Conservation (phyloP, 2,113 vertebrate species). For the Caranx melampygus region DNA sequence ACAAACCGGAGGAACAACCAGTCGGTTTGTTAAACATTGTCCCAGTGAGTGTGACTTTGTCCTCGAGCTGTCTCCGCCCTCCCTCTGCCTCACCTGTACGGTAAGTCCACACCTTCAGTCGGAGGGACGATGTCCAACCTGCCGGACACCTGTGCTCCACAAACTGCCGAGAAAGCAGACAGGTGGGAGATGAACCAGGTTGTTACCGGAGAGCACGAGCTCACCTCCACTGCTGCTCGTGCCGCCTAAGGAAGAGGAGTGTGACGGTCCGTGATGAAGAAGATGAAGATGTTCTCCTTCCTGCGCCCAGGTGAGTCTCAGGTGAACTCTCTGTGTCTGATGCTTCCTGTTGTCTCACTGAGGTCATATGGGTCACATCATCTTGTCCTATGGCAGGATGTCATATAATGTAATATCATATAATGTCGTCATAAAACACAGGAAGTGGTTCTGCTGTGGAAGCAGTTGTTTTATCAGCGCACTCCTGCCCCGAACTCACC, state of each 20-base stretch:
- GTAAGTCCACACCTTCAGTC: neutral
- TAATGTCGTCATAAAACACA: no score
- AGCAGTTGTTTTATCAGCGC: no score
- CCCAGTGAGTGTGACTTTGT: neutral
- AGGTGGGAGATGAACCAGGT: no score
- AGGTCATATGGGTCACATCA: neutral
- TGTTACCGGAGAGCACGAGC: neutral
- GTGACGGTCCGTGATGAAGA: neutral
- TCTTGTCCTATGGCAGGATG: neutral
- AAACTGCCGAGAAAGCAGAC: neutral
- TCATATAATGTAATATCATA: neutral
- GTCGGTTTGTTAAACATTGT: neutral
- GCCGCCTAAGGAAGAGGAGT: neutral
- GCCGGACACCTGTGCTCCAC: neutral
- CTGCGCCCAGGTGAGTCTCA: constrained; percentile 54
- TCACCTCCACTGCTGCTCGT: no score
- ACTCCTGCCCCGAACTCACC: no score
- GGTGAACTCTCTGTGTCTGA: neutral
- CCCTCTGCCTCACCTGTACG: constrained; percentile 18
- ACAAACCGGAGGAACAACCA: neutral
- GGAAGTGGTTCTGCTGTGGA: no score
- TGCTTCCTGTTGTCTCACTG: neutral
- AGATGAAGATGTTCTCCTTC: constrained; percentile 44
- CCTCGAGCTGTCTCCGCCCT: neutral
- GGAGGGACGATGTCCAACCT: constrained; percentile 23